A percentile compares a stretch with the other conserved stretches of the same genome.
Evolutionary conservation across 2,113 vertebrate species (phyloP).

Genomic region (Ictidomys tridecemlineatus): DNA sequence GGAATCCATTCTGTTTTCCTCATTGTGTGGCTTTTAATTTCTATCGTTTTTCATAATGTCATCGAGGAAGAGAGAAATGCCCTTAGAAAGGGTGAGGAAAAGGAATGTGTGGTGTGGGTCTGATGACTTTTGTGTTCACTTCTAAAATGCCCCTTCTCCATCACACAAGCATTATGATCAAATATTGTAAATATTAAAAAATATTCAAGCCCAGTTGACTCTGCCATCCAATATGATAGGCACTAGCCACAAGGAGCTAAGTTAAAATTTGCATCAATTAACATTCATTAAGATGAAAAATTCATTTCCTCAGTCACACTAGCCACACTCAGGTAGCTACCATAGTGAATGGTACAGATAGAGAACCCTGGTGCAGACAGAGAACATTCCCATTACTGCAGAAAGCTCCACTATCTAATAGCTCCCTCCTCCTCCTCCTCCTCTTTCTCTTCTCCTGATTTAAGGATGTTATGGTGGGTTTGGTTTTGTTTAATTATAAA

Average conservation of each 20-base stretch:
- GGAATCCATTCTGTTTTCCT: neutral
- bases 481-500: neutral
- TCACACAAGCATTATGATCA: neutral
- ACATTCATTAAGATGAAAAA: neutral
- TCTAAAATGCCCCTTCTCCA: neutral
- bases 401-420: neutral
- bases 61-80: neutral
- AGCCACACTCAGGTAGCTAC: neutral
- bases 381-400: neutral
- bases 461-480: neutral
- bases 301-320: neutral
- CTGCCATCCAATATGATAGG: neutral
- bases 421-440: no score
- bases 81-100: neutral
- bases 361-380: neutral
- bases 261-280: neutral
- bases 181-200: neutral
- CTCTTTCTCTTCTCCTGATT: neutral
- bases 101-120: no score
- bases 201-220: neutral
- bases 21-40: neutral
- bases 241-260: neutral
- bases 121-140: neutral
- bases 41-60: neutral
- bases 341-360: neutral